Evolutionary conservation across 1,140 invertebrate species (phyloP), one percentile per base, ranked within the genome.

Genomic region (Pseudobourletiella spinata): DNA sequence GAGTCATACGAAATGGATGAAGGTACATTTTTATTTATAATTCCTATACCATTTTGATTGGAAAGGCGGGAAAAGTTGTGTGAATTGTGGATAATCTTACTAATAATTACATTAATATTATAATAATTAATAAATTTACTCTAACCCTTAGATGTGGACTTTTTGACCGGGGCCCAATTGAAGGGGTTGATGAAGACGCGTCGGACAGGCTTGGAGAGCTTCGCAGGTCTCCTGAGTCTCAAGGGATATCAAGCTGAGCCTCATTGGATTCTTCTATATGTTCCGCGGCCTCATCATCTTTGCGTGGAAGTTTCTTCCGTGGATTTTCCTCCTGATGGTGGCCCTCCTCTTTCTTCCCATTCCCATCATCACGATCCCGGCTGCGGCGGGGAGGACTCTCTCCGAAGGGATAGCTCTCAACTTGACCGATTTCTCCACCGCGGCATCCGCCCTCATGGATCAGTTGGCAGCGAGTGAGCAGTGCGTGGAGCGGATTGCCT

Each of bases 401-500:
- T 16, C n/a, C 16, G 24, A 26, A 18, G 24, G 2, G 6, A 3
- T 25, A 8, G 8, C 3, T 3, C 6, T 55, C 2, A 56, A 64
- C 29, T 25, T 64, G 24, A 59, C 39, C 18, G 62, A 44, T 15
- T 42, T 44, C 4, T 18, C 35, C 3, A 4, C 3, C 22, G 11
- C 39, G 29, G 48, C 56, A 35, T 14, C 48, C 20, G 2, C 32
- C 28, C 30, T 64, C 25, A 46, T 56, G 6, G 32, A 50, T n/a
- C 50, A 29, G 14, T 51, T 64, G 16, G 16, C 46, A 6, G 26
- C 50, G n/a, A 60, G 57, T 56, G 63, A 60, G 15, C 44, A 64
- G 39, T 64, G 63, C 43, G 51, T 64, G 1, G 63, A 64, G 43
- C 54, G 63, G 48, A 64, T 64, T 35, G 58, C 63, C 11, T 64